Conservation (phyloP, 2,888 invertebrate genomes). For the Scaptomyza tumidula region DNA sequence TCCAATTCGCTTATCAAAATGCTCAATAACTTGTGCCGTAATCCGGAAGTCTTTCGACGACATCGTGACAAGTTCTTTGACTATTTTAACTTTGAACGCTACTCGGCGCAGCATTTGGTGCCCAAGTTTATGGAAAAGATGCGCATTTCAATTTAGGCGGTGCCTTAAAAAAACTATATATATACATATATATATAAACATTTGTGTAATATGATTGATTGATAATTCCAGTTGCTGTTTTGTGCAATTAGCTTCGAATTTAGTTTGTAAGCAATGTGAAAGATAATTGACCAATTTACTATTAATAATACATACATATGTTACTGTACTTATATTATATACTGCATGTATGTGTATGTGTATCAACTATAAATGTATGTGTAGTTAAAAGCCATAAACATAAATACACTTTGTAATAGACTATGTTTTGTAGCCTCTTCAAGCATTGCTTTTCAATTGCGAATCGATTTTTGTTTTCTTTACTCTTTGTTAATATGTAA, state of each 20-base stretch:
- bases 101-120: conserved; percentile 83
- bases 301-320: conserved; percentile 4
- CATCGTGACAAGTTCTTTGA: conserved; percentile 82
- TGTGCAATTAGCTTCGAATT: conserved; percentile 63
- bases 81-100: conserved; percentile 84
- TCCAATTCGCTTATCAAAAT: conserved; percentile 86
- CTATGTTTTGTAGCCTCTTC: conserved; percentile 7
- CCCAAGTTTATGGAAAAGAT: conserved; percentile 84
- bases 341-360: background rate
- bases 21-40: conserved; percentile 85
- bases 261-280: conserved; percentile 56
- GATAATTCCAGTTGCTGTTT: conserved; percentile 45
- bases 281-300: conserved; percentile 57
- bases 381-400: conserved; percentile 9
- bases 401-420: background rate
- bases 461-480: conserved; percentile 2
- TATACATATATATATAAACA: background rate
- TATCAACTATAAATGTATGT: conserved; percentile 2
- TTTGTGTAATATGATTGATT: conserved; percentile 4
- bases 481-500: conserved; percentile 28
- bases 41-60: conserved; percentile 84
- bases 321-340: background rate
- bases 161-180: conserved; percentile 16
- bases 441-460: too few relatives aligned
- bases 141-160: conserved; percentile 63